Base-by-base conservation (phyloP, 2,113 vertebrate species). In the Halcyon malimbica region DNA sequence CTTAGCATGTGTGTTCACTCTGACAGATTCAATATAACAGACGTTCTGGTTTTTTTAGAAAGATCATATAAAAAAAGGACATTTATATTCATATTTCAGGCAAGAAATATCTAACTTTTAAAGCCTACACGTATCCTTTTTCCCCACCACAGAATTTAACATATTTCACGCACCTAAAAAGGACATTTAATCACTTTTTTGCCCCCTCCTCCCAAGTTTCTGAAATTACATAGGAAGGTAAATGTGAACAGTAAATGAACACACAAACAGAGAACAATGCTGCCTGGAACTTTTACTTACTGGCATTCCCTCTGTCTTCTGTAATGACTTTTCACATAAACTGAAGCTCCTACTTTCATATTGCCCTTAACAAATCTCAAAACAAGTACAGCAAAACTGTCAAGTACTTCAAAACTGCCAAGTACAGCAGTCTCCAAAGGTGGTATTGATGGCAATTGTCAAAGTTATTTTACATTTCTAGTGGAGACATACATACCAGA, bases 401-500 rank as follows among this genome's bases (percentile, higher is more conserved):
- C 46, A 46, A 46, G 46, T 46, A 46, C 17, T 17, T 46, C 44
- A 46, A 46, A 19, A 46, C 44, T 46, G 51, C n/a, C 31, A 83
- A 79, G 33, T 11, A 73, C 5, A 57, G 21, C 9, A 86, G 42
- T 14, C 13, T 79, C 46, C 33, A 57, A 48, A 83, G 33, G 31
- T 29, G 31, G 33, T 17, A 42, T 9, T 51, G n/a, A 50, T 19
- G 86, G 31, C 59, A 83, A 70, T 26, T 69, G 37, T 79, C 26
- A 29, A 16, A 57, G 41, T 62, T 21, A 23, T 53, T 94, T 70
- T 23, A 37, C 21, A 29, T 62, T 71, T 65, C 42, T 20, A 84
- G 48, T 0, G 3, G 23, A 85, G 16, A 54, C 28, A 67, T 76
- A 98, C 98, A 94, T 98, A 99, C 99, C 98, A 99, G 91, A 82